These are phyloP conservation scores for Monopterus albus DNA, from an alignment of 2,113 vertebrate genomes.

Conservation along the genomic window DNA sequence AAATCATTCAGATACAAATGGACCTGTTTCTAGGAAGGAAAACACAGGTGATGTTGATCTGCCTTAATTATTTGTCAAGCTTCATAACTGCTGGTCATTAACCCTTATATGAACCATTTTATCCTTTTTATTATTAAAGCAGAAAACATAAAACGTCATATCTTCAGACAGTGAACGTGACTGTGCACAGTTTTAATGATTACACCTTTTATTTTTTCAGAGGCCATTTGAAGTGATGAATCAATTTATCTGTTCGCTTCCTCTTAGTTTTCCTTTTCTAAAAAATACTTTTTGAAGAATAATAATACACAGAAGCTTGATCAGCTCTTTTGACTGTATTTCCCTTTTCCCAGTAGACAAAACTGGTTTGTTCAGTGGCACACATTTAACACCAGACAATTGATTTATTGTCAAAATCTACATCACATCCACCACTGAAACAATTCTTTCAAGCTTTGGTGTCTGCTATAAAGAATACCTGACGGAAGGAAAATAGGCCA, in stretches of 20 bases:
- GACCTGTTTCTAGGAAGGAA: too few relatives aligned
- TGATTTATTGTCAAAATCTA: conserved; percentile 20
- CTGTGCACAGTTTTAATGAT: too few relatives aligned
- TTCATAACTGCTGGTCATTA: too few relatives aligned
- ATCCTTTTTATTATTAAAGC: too few relatives aligned
- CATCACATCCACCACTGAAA: conserved; percentile 30
- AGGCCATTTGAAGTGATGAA: conserved; percentile 15
- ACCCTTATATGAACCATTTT: too few relatives aligned
- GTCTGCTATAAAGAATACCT: conserved; percentile 53
- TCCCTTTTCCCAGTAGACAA: conserved; percentile 46
- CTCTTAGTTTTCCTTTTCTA: not conserved
- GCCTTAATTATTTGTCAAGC: too few relatives aligned
- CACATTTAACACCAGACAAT: conserved; percentile 22
- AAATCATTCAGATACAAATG: too few relatives aligned
- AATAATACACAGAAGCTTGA: not conserved
- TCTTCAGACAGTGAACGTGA: too few relatives aligned
- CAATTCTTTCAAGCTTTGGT: conserved; percentile 12
- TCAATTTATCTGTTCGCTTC: conserved; percentile 1
- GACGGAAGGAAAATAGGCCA: conserved; percentile 73
- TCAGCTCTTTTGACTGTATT: conserved; percentile 45
- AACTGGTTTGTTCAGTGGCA: conserved; percentile 1
- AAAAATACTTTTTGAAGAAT: not conserved
- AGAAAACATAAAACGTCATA: too few relatives aligned
- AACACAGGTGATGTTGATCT: too few relatives aligned
- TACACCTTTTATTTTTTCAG: not conserved